Evolutionary conservation across 2,113 vertebrate genomes (phyloP), one percentile per base, ranked within the genome.

Genomic region (Heterotilapia buettikoferi): DNA sequence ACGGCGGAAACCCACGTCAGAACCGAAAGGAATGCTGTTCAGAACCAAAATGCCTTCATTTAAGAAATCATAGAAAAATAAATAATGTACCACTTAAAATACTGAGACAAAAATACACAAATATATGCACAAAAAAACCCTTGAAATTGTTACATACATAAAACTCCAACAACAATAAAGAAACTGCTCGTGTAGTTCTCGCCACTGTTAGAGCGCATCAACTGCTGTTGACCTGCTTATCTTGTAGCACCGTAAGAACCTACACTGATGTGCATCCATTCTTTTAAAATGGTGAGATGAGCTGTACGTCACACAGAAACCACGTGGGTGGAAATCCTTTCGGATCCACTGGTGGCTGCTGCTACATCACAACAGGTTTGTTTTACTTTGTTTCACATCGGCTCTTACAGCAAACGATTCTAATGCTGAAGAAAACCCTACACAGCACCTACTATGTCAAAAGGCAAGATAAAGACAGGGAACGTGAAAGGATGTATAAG

Each of bases 31-130:
- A 96, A 97, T 96, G 96, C 94, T 92, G 89, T 90, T 92, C 50
- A 82, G 87, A 94, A 95, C 92, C 92, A 91, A 92, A 88, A 95
- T 93, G 93, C 92, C 92, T 93, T 94, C 92, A 91, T 89, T 91
- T 94, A 93, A 95, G 87, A 95, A 96, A 94, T 88, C 3, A 95
- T 95, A 94, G 84, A 95, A 95, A 96, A 96, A 96, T 95, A 95
- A 96, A 96, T 95, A 94, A 93, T 84, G 91, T 93, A 93, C 91
- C 93, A 94, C 86, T 93, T 93, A 87, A 94, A 95, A 94, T 94
- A 95, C 87, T 88, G 92, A 95, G 86, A 94, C 84, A 93, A 92
- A 93, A 92, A 95, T 94, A 93, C 94, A 92, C 91, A 95, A 92
- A 92, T 93, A 86, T 94, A 93, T 71, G 89, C 93, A 94, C 88